Conservation (phyloP, 1,140 invertebrate genomes). For the Brachionus plicatilis region DNA sequence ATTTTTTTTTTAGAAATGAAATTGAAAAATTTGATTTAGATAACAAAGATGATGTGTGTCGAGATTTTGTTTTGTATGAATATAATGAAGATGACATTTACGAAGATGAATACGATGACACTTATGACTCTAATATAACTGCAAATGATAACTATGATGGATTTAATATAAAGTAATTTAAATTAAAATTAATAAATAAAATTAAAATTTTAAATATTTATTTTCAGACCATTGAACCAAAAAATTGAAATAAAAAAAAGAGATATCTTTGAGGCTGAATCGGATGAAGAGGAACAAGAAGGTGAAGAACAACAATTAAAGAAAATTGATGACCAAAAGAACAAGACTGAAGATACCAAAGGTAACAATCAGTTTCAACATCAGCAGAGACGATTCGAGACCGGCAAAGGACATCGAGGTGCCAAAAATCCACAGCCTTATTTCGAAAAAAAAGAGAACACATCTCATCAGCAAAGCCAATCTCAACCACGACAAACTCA, state of each 20-base stretch:
- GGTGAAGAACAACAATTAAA: neutral
- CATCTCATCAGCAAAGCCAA: neutral
- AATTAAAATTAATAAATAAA: neutral
- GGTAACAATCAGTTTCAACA: neutral
- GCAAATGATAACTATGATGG: constrained; percentile 1
- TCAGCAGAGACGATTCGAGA: neutral
- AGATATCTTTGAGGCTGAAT: neutral
- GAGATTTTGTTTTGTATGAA: neutral
- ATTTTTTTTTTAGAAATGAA: neutral
- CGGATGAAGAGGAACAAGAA: neutral
- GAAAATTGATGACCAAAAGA: neutral
- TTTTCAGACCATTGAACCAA: constrained; percentile 5
- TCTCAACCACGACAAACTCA: neutral
- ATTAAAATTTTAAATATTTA: neutral
- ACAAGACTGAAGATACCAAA: neutral
- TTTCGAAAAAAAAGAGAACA: neutral
- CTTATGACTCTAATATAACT: constrained; percentile 16
- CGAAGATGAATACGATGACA: constrained; percentile 40
- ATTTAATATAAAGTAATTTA: constrained; percentile 15
- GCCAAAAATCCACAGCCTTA: neutral
- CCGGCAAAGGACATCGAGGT: neutral
- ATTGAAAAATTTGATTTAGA: constrained; percentile 11
- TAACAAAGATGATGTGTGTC: neutral
- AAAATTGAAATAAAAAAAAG: constrained; percentile 17
- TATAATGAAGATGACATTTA: constrained; percentile 7